A percentile compares a stretch with the other conserved stretches of the same genome.
These are phyloP conservation scores for Synodontis membranacea DNA, from an alignment of 2,113 vertebrate genomes.

Conservation along the genomic window DNA sequence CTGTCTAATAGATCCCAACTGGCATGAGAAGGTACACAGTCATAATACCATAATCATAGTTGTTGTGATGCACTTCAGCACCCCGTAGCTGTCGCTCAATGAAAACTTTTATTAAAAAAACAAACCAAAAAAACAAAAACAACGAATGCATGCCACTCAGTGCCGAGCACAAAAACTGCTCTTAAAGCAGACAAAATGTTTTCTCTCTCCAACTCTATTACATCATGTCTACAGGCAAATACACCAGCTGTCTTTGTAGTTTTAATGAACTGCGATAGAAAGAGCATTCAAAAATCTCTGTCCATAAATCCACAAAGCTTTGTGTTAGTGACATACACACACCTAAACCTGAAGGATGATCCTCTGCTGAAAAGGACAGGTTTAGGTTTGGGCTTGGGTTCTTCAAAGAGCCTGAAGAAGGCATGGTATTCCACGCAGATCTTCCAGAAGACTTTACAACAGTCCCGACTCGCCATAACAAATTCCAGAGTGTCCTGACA, in stretches of 20 bases:
- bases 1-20: background rate
- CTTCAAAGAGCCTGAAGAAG: constrained; percentile 97
- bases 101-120: background rate
- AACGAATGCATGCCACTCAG: background rate
- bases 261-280: background rate
- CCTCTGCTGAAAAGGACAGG: constrained; percentile 93
- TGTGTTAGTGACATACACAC: constrained; percentile 16
- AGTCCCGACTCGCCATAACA: constrained; percentile 92
- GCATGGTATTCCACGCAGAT: constrained; percentile 97
- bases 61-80: background rate
- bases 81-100: background rate
- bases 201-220: background rate
- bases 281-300: background rate
- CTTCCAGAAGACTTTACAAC: constrained; percentile 99
- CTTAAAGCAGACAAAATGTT: background rate
- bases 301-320: background rate
- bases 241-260: background rate
- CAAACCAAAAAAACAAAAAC: too few relatives aligned
- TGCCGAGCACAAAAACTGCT: background rate
- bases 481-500: constrained; percentile 97
- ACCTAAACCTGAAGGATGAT: constrained; percentile 99
- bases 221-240: background rate
- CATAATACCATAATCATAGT: background rate
- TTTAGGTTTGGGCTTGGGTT: constrained; percentile 95
- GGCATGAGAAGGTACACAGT: background rate